phyloP scores from a whole-genome alignment of 2,797 vertebrate species.

The Onychomys torridus region DNA sequence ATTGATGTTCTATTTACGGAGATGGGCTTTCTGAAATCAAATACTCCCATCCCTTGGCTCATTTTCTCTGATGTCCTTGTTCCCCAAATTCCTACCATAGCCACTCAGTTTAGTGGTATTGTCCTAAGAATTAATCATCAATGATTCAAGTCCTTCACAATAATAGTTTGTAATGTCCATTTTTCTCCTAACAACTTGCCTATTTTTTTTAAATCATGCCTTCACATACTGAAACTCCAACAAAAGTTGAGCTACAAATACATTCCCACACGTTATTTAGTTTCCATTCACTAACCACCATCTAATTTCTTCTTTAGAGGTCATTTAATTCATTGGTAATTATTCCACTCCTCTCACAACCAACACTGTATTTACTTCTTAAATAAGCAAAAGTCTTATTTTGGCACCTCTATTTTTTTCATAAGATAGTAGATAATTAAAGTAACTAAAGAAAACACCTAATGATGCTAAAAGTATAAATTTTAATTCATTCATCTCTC shows the following conservation, averaged over 20 bases:
- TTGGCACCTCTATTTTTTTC: not conserved
- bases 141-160: not conserved
- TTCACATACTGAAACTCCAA: accelerated
- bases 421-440: not conserved
- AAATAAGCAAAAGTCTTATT: not conserved
- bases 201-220: not conserved
- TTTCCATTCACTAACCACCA: not conserved
- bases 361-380: not conserved
- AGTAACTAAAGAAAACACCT: not conserved
- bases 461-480: not conserved
- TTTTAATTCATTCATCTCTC: not conserved
- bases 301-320: not conserved
- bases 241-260: not conserved
- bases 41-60: accelerated
- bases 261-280: not conserved
- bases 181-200: not conserved
- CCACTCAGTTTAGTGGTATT: accelerated
- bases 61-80: not conserved
- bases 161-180: not conserved
- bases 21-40: not conserved
- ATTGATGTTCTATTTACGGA: accelerated
- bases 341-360: not conserved
- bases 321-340: not conserved
- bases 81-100: no score
- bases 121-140: not conserved